Base-by-base conservation (phyloP, 2,113 vertebrate genomes). In the Poeciliopsis prolifica region DNA sequence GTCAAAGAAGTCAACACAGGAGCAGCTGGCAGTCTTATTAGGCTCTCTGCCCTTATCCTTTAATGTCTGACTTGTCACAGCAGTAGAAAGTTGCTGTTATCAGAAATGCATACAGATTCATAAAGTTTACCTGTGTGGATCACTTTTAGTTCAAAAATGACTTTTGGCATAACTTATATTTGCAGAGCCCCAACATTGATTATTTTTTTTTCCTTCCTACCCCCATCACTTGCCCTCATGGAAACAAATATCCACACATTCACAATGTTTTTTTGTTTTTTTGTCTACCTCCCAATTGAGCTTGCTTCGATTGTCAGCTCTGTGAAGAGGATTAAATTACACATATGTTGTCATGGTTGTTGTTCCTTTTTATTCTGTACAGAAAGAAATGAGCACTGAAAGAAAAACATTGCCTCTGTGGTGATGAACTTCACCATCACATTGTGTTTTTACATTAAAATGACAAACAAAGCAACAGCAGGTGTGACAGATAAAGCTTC, bases 311-410 rank as follows among this genome's bases (percentile, higher is more conserved):
- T 92, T 95, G 94, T 95, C 91, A 94, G 88, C 70, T 74, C 90
- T 89, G 85, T 88, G 87, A 95, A 93, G 94, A 94, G 87, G 92
- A 96, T 95, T 96, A 91, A 93, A 95, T 96, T 95, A 94, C 90
- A 93, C 79, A 92, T 87, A 84, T 90, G 86, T 93, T 94, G 80
- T 94, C 87, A 92, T 89, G 74, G 86, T 92, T 93, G 79, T 87
- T 89, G 88, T 87, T 86, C 72, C 22, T n/a, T 75, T 83, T 83
- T 88, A 83, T 94, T 89, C 83, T 90, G 84, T 82, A 87, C 88
- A 87, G 78, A 86, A 86, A 58, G 8, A 93, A 92, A 92, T 73
- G 70, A 79, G 78, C 80, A 86, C 82, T 89, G 77, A 82, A 88
- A 92, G 88, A 88, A 89, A 84, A 88, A 58, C 10, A 58, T 1